Conservation (phyloP, 2,113 vertebrate species). For the Emydura subglobosa region DNA sequence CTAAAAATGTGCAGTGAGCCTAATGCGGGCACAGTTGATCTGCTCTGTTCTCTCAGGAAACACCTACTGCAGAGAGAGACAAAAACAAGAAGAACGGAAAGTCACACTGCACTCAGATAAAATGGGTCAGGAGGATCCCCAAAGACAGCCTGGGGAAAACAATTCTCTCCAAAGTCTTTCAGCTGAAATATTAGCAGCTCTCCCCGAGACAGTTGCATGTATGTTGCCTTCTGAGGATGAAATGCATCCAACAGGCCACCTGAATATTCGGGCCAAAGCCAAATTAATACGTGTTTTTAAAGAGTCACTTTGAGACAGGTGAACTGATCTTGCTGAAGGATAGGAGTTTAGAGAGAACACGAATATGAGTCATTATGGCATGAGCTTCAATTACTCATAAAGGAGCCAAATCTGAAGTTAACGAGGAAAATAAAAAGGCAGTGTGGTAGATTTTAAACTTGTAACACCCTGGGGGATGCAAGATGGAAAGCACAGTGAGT, state of each 20-base stretch:
- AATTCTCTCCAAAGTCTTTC: background rate
- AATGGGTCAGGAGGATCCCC: background rate
- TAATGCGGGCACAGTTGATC: slow-evolving; percentile 43
- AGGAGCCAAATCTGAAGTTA: background rate
- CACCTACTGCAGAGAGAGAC: background rate
- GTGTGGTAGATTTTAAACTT: background rate
- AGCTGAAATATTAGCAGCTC: background rate
- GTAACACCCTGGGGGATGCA: background rate
- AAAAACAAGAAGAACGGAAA: background rate
- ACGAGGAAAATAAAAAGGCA: background rate
- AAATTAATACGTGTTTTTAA: background rate
- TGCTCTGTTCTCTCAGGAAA: slow-evolving; percentile 48
- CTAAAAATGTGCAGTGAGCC: slow-evolving; percentile 11
- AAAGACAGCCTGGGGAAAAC: background rate
- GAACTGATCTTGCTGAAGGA: background rate
- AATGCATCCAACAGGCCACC: background rate
- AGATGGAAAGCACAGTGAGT: rapidly evolving
- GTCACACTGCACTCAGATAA: background rate
- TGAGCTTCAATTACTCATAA: background rate
- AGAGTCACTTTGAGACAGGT: background rate
- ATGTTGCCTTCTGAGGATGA: background rate
- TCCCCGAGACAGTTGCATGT: background rate
- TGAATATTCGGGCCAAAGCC: background rate
- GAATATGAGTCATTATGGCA: background rate
- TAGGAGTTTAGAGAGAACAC: rapidly evolving